These are phyloP conservation scores for Ptychochromis oligacanthus DNA, from an alignment of 2,113 vertebrate species.

Conservation along the genomic window DNA sequence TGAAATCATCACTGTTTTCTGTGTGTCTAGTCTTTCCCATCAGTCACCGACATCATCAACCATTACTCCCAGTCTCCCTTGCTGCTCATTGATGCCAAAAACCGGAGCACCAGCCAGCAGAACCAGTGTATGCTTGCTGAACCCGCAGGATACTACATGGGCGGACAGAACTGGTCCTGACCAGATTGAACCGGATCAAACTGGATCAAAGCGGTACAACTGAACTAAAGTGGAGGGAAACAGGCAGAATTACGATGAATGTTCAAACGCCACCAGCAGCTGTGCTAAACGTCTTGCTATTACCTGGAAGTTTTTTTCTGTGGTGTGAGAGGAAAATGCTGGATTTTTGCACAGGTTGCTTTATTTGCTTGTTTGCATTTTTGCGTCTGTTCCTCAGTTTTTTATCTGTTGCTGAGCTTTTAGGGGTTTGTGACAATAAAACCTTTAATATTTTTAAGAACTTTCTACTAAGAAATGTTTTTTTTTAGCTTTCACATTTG, in stretches of 20 bases:
- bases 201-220: neutral
- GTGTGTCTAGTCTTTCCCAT: slow-evolving; percentile 79
- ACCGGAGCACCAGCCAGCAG: slow-evolving; percentile 83
- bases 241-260: neutral
- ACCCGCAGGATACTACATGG: slow-evolving; percentile 75
- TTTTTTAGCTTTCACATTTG: neutral
- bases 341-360: slow-evolving; percentile 8
- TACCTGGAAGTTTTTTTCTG: neutral
- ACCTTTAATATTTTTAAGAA: neutral
- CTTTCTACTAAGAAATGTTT: neutral
- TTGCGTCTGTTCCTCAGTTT: neutral
- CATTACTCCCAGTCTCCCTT: slow-evolving; percentile 89
- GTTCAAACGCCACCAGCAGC: neutral
- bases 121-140: slow-evolving; percentile 89
- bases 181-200: neutral
- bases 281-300: neutral
- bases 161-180: slow-evolving; percentile 41
- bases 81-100: slow-evolving; percentile 94
- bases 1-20: neutral
- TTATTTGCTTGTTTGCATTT: neutral
- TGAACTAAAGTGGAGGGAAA: neutral
- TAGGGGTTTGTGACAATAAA: neutral
- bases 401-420: neutral
- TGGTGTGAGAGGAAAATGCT: neutral
- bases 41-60: slow-evolving; percentile 87